Base-by-base conservation (phyloP, 1,140 invertebrate species). In the Drosophila pallidifrons region DNA sequence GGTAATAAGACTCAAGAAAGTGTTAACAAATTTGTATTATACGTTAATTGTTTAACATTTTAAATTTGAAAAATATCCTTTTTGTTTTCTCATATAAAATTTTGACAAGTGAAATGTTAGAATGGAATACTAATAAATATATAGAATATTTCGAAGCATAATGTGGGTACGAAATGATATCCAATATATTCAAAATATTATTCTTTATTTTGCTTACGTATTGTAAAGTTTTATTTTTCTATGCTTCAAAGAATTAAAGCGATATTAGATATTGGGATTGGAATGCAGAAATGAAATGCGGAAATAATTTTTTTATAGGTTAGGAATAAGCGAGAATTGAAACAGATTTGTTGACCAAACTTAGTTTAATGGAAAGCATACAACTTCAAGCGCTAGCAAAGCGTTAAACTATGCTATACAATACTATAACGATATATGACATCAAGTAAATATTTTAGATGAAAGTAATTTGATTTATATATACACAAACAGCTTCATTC, bases 401-500 rank as follows among this genome's bases (percentile, higher is more conserved):
- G 49, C 25, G 28, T 32, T 25, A 54, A 3, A 11, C 28, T n/a
- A 16, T 8, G 5, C 52, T 54, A 15, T 35, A 55, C 54, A 49
- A 13, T 25, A 49, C 47, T 49, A 25, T 35, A 58, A 67, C 45
- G 59, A 28, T 11, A 55, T 41, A 69, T 74, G 65, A 69, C 6
- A 7, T 61, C 7, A 32, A 54, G n/a, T 54, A 35, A 32, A 32
- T 10, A 68, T 25, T 11, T 25, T 3, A 58, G 16, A 47, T 38
- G 11, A 32, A 25, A 32, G 3, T 38, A 52, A 38, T 51, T 13
- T 43, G 15, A 16, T 52, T 16, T 52, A 8, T 7, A 66, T 10
- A 35, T 43, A 15, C 35, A 28, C 38, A 46, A 43, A 47, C 5
- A 25, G 13, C 38, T 55, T 67, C 43, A 68, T 68, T 28, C 43